Evolutionary conservation across 1,140 invertebrate genomes (phyloP).

Genomic region (Pogonus chalceus): DNA sequence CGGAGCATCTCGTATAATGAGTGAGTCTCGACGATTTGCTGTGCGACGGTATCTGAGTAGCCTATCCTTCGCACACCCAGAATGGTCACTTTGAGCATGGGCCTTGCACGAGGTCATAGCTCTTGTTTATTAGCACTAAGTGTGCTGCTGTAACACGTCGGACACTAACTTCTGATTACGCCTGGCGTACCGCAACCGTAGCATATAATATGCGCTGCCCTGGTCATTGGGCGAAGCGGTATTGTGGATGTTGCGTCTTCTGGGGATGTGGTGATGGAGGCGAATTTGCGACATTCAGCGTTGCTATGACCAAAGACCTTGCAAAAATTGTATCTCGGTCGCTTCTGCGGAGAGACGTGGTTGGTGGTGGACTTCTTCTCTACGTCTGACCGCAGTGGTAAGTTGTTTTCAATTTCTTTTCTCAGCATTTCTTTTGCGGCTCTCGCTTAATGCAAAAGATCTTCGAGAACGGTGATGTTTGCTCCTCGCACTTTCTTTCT

Average conservation of each 20-base stretch:
- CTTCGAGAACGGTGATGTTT: slow-evolving; percentile 8
- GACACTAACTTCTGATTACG: too few species aligned
- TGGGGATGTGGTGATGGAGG: neutral
- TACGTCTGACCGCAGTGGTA: neutral
- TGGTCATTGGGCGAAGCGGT: too few species aligned
- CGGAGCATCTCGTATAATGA: too few species aligned
- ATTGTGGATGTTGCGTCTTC: too few species aligned
- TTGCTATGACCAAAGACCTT: slow-evolving; percentile 1
- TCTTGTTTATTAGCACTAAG: too few species aligned
- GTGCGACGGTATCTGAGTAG: too few species aligned
- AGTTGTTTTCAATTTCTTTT: too few species aligned
- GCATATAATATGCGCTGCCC: neutral
- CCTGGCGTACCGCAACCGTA: neutral
- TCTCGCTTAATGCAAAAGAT: slow-evolving; percentile 6
- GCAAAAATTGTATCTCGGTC: slow-evolving; percentile 5
- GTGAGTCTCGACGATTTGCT: too few species aligned
- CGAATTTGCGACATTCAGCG: slow-evolving; percentile 8
- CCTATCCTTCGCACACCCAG: too few species aligned
- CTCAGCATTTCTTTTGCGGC: neutral
- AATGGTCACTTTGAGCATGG: too few species aligned
- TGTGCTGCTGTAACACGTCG: too few species aligned
- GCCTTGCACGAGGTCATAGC: too few species aligned
- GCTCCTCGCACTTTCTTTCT: slow-evolving; percentile 14
- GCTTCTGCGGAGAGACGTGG: neutral
- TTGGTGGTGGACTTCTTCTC: neutral